Conservation (phyloP, 1,140 invertebrate genomes). For the Geopemphigus sp. region DNA sequence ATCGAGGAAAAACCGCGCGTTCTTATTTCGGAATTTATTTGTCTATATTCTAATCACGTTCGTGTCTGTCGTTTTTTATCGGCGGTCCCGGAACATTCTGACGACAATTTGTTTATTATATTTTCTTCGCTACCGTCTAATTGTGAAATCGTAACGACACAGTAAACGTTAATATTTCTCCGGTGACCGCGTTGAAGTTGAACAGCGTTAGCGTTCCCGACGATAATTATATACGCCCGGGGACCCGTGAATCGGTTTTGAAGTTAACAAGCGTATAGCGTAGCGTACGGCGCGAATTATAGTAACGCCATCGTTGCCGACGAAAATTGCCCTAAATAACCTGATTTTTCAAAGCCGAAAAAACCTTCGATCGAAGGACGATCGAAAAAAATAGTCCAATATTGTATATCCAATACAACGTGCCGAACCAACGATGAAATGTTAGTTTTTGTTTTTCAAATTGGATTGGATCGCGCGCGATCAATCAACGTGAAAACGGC, state of each 20-base stretch:
- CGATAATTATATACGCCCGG: neutral
- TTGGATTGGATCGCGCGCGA: too few species aligned
- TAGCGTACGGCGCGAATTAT: too few species aligned
- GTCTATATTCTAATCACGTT: neutral
- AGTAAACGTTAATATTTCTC: too few species aligned
- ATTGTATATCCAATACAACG: too few species aligned
- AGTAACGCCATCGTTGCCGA: neutral
- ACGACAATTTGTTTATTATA: neutral
- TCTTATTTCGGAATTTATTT: neutral
- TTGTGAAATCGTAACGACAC: neutral
- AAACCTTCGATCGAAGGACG: neutral
- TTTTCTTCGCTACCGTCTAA: neutral
- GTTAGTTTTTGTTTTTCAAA: too few species aligned
- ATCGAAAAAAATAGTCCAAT: too few species aligned
- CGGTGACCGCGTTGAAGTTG: neutral
- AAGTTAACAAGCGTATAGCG: slow-evolving; percentile 37
- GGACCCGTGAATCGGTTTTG: neutral
- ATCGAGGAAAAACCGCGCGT: neutral
- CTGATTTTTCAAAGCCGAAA: slow-evolving; percentile 31
- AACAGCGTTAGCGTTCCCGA: neutral
- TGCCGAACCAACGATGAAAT: too few species aligned
- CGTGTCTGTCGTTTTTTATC: neutral
- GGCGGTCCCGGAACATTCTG: neutral
- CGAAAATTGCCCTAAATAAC: slow-evolving; percentile 3
- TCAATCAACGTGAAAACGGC: neutral